Evolutionary conservation across 2,888 invertebrate genomes (phyloP).

Genomic region (Hylaea fasciaria): DNA sequence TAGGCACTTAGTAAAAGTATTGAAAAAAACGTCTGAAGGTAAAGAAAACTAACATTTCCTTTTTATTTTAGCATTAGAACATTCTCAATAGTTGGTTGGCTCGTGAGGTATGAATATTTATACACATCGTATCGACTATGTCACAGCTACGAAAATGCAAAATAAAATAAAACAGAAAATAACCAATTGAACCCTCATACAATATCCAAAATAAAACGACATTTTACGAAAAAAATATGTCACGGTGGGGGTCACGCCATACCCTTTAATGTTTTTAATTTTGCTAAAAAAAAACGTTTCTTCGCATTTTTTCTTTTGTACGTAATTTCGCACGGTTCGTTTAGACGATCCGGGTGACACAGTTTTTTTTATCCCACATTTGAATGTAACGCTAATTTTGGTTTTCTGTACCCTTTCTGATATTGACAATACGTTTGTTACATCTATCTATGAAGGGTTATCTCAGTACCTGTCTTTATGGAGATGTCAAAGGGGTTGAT

Average conservation of each 20-base stretch:
- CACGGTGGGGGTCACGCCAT: conserved; percentile 61
- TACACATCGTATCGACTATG: too few species aligned
- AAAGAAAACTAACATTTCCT: neutral
- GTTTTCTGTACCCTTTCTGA: conserved; percentile 71
- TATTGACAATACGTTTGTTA: conserved; percentile 60
- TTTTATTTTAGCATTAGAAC: too few species aligned
- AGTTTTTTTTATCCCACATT: conserved; percentile 53
- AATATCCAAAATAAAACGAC: conserved; percentile 52
- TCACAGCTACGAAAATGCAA: neutral
- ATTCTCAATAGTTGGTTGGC: too few species aligned
- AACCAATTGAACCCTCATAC: conserved; percentile 27
- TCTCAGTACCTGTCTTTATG: conserved; percentile 67
- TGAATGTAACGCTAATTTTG: conserved; percentile 81
- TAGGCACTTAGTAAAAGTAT: too few species aligned
- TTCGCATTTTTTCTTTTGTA: conserved; percentile 59
- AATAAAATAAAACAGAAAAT: conserved; percentile 23
- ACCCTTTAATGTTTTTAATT: conserved; percentile 52
- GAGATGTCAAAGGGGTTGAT: conserved; percentile 63
- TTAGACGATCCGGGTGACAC: conserved; percentile 66
- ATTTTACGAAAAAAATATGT: conserved; percentile 58
- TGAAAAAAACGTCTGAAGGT: neutral
- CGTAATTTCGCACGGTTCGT: conserved; percentile 82
- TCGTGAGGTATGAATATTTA: too few species aligned
- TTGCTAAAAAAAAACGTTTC: conserved; percentile 53
- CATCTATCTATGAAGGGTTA: conserved; percentile 64